Evolutionary conservation across 2,797 vertebrate species (phyloP).

Genomic region (Sebastolobus alascanus): DNA sequence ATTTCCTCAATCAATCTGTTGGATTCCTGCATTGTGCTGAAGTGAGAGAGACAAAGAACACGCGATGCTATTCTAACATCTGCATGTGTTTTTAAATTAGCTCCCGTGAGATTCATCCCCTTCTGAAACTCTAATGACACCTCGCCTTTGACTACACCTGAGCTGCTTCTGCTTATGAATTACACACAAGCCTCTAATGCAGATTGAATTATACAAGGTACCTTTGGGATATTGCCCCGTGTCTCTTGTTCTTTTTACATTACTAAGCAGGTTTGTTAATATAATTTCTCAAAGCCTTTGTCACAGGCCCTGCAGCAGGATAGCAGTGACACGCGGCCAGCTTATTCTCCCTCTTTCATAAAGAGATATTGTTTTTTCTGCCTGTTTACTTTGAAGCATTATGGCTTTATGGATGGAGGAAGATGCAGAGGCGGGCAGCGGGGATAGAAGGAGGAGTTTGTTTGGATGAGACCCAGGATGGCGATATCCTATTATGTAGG

Average conservation of each 20-base stretch:
- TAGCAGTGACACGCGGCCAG: constrained; percentile 43
- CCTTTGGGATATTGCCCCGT: constrained; percentile 62
- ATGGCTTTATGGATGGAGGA: constrained; percentile 55
- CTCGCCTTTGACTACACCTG: constrained; percentile 54
- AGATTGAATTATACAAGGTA: constrained; percentile 65
- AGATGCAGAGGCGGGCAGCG: constrained; percentile 42
- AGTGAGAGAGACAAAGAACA: constrained; percentile 53
- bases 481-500: constrained; percentile 72
- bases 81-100: constrained; percentile 71
- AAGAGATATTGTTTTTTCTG: constrained; percentile 63
- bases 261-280: constrained; percentile 77
- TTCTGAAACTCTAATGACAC: constrained; percentile 57
- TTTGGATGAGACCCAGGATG: constrained; percentile 60
- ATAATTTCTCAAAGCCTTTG: constrained; percentile 57
- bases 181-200: constrained; percentile 53
- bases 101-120: constrained; percentile 63
- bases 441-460: constrained; percentile 55
- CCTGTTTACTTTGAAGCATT: constrained; percentile 59
- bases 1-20: constrained; percentile 64
- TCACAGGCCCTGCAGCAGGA: constrained; percentile 40
- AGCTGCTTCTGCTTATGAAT: constrained; percentile 53
- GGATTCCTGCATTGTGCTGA: constrained; percentile 49
- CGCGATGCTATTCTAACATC: constrained; percentile 52
- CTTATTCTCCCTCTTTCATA: constrained; percentile 55
- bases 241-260: constrained; percentile 63